phyloP scores from a whole-genome alignment of 2,797 vertebrate species.

The Mus minutoides region DNA sequence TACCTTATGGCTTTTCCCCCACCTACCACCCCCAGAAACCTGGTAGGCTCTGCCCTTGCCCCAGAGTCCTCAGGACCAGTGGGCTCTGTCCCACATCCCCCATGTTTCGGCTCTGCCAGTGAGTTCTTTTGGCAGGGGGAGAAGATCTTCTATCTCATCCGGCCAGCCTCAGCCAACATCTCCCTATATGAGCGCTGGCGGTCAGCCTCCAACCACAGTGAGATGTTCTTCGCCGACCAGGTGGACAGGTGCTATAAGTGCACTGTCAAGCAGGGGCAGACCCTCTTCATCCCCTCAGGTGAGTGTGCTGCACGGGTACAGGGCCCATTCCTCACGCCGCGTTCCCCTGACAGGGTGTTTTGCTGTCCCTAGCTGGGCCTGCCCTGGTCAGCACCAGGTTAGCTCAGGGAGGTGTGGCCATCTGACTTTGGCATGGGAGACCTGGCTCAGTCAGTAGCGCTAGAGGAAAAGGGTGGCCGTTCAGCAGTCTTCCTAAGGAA shows the following conservation, averaged over 20 bases:
- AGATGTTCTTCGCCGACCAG: constrained; percentile 99
- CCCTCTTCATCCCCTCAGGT: constrained; percentile 98
- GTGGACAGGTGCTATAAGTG: constrained; percentile 99
- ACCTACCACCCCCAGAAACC: background rate
- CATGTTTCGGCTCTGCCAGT: background rate
- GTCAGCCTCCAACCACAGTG: constrained; percentile 97
- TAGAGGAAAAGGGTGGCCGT: background rate
- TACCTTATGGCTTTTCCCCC: background rate
- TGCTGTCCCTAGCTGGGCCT: too few relatives aligned
- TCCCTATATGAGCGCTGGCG: constrained; percentile 98
- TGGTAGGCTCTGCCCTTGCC: background rate
- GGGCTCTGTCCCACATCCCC: background rate
- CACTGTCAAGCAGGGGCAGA: constrained; percentile 97
- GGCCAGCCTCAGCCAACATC: constrained; percentile 97
- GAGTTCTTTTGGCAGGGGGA: constrained; percentile 92
- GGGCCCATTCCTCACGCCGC: rapidly evolving
- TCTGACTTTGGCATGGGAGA: background rate
- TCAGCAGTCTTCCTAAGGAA: background rate
- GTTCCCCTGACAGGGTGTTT: background rate
- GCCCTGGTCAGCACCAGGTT: background rate
- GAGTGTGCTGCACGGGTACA: constrained; percentile 68
- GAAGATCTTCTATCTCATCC: constrained; percentile 99
- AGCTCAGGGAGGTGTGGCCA: background rate
- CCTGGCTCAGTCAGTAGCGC: background rate
- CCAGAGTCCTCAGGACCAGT: background rate